Conservation (phyloP, 2,888 invertebrate species). For the Melinaea menophilus region DNA sequence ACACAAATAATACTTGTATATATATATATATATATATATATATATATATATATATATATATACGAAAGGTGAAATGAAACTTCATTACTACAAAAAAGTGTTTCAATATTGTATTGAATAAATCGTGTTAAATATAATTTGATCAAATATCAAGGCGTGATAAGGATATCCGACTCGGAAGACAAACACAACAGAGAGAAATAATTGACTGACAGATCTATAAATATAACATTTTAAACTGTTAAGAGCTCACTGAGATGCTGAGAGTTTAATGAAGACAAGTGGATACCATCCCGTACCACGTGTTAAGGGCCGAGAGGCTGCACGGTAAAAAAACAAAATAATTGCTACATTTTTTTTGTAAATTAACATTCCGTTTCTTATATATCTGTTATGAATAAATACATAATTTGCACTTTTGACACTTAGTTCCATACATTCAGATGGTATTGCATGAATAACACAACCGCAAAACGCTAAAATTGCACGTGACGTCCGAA, state of each 20-base stretch:
- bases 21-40: not conserved
- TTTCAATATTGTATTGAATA: not conserved
- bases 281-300: no score
- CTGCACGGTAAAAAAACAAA: no score
- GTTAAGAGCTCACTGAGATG: no score
- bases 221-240: no score
- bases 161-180: no score
- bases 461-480: constrained; percentile 17
- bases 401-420: no score
- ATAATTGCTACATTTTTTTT: no score
- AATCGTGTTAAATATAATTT: not conserved
- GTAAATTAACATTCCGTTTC: no score
- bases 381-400: no score
- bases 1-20: not conserved
- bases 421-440: not conserved
- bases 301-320: no score
- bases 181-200: not conserved
- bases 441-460: constrained; percentile 19
- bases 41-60: not conserved
- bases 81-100: constrained; percentile 1
- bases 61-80: not conserved
- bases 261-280: no score
- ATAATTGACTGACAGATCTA: no score
- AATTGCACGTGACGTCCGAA: constrained; percentile 12
- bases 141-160: not conserved